Evolutionary conservation across 2,797 vertebrate genomes (phyloP).

Genomic region (Pseudotriccus pelzelni): DNA sequence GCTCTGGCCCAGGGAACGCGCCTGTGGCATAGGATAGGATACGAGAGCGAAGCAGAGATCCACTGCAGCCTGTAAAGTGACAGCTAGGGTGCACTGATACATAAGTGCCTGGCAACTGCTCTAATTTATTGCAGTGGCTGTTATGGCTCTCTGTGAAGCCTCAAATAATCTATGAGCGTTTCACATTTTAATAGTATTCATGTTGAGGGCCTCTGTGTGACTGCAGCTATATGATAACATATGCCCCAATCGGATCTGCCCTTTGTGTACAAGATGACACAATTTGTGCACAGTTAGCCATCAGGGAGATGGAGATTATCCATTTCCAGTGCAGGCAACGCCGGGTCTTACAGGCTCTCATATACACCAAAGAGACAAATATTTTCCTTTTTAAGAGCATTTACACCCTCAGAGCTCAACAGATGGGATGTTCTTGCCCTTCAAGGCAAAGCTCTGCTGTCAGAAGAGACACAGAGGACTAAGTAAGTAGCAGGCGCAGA

Average conservation of each 20-base stretch:
- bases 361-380: background rate
- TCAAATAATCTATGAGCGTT: conserved; percentile 47
- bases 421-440: conserved; percentile 40
- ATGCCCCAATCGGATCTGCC: conserved; percentile 37
- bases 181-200: conserved; percentile 57
- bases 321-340: background rate
- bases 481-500: background rate
- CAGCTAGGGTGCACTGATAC: conserved; percentile 66
- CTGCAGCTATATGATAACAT: conserved; percentile 48
- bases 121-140: conserved; percentile 46
- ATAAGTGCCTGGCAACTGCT: conserved; percentile 57
- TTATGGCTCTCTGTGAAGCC: conserved; percentile 53
- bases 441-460: conserved; percentile 37
- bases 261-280: conserved; percentile 41
- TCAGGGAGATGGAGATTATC: conserved; percentile 47
- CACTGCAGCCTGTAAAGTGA: conserved; percentile 26
- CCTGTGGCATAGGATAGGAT: fast-evolving
- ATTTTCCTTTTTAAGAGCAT: background rate
- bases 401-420: conserved; percentile 24
- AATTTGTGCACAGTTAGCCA: conserved; percentile 46
- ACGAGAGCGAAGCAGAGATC: background rate
- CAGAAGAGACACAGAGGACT: background rate
- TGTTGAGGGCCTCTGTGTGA: conserved; percentile 56
- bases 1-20: background rate
- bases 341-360: background rate